phyloP scores from a whole-genome alignment of 2,888 invertebrate species.

The Endomychus coccineus region DNA sequence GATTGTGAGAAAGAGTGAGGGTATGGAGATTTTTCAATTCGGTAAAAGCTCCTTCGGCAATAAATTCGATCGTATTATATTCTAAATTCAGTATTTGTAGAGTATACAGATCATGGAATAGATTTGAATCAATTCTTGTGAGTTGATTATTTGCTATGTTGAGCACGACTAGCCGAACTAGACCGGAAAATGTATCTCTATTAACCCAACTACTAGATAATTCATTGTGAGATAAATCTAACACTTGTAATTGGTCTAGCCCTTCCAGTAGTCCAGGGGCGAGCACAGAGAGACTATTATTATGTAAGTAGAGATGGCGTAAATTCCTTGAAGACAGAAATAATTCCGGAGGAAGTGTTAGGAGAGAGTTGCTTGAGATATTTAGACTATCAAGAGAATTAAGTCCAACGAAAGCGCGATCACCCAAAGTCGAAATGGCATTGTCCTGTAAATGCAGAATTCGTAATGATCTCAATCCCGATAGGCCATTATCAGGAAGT shows the following conservation, averaged over 20 bases:
- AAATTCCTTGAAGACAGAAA: constrained; percentile 67
- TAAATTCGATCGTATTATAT: constrained; percentile 60
- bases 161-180: constrained; percentile 65
- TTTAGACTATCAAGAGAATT: constrained; percentile 63
- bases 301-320: constrained; percentile 65
- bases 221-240: constrained; percentile 68
- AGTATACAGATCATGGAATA: constrained; percentile 68
- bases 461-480: constrained; percentile 60
- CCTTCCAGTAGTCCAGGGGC: constrained; percentile 69
- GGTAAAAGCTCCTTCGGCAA: constrained; percentile 67
- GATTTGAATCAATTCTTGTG: constrained; percentile 59
- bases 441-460: constrained; percentile 69
- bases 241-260: constrained; percentile 62
- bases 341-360: constrained; percentile 69
- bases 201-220: constrained; percentile 72
- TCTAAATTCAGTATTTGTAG: constrained; percentile 69
- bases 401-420: constrained; percentile 66
- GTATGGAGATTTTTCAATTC: constrained; percentile 71
- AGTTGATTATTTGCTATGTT: constrained; percentile 68
- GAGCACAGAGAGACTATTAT: constrained; percentile 68
- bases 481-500: constrained; percentile 63
- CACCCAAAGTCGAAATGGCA: constrained; percentile 63
- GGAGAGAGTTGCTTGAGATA: constrained; percentile 70
- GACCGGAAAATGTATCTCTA: constrained; percentile 66
- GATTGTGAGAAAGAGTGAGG: constrained; percentile 65